Base-by-base conservation (phyloP, 2,113 vertebrate species). In the Sapayoa aenigma region DNA sequence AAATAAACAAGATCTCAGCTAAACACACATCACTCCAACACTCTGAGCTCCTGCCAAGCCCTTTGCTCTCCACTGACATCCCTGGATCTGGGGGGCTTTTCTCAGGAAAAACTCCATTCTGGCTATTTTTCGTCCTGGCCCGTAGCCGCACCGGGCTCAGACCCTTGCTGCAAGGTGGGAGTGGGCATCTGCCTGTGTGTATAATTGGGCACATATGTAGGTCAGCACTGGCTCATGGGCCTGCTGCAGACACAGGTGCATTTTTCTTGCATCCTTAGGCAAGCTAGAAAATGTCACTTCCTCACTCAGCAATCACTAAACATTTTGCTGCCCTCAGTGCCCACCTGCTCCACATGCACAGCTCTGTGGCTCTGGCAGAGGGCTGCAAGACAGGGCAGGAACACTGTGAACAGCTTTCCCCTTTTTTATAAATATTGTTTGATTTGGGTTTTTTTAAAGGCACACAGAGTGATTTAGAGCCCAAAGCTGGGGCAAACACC, bases 261-360 rank as follows among this genome's bases (percentile, higher is more conserved):
- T 91, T 89, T 94, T 89, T 76, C 93, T 79, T 87, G 89, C 55
- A 24, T 87, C 95, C 89, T 91, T 9, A 89, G 87, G 94, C 94
- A 89, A 93, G 87, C 72, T 94, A 92, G 78, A 75, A 96, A 96
- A 95, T 90, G 87, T 96, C 90, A 94, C 69, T 92, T 73, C 15
- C 68, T 73, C 9, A 0, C 80, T 66, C 76, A 60, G 76, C 53
- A 5, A 65, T 63, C 42, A 5, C 89, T 87, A 63, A 87, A 87
- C 69, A 76, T 82, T 84, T 68, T 59, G 55, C 76, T 89, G 89
- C 78, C 81, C 89, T 60, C 21, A 69, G 90, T 81, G 92, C 46
- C 92, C 93, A 94, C 86, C 95, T 93, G 93, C 82, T 84, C 82
- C 0, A 0, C 0, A 2, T 14, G 3, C 2, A 16, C 39, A 33